Conservation (phyloP, 2,888 invertebrate species). For the Lasioglossum lativentre region DNA sequence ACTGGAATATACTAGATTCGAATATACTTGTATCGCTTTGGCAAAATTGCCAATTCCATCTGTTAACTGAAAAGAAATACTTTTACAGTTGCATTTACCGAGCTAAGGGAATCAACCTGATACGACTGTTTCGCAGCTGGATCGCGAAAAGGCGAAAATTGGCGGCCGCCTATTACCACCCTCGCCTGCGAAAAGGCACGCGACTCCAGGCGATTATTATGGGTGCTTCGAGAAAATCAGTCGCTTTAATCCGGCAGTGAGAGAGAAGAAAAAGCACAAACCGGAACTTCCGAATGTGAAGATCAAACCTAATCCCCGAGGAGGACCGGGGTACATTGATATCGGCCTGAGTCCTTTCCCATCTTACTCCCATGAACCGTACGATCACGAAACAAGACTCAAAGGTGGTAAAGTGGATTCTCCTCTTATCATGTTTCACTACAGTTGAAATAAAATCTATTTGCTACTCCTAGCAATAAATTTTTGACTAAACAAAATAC, state of each 20-base stretch:
- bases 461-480: no score
- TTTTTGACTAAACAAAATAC: no score
- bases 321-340: conserved; percentile 86
- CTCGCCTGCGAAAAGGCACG: conserved; percentile 83
- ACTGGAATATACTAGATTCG: no score
- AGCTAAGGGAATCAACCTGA: conserved; percentile 26
- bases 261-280: conserved; percentile 41
- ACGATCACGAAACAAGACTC: conserved; percentile 55
- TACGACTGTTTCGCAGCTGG: conserved; percentile 42
- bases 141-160: conserved; percentile 41
- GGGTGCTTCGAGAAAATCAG: conserved; percentile 84
- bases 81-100: conserved; percentile 23
- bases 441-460: background rate
- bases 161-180: conserved; percentile 63
- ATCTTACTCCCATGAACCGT: conserved; percentile 67
- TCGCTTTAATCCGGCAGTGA: conserved; percentile 76
- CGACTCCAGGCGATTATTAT: conserved; percentile 86
- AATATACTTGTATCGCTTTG: background rate
- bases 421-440: background rate
- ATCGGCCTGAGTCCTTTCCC: conserved; percentile 85
- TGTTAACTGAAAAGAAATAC: background rate
- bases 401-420: background rate
- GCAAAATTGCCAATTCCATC: background rate
- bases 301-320: conserved; percentile 79
- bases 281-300: conserved; percentile 71